Conservation (phyloP, 2,797 vertebrate species). For the Mionectes olivaceus region DNA sequence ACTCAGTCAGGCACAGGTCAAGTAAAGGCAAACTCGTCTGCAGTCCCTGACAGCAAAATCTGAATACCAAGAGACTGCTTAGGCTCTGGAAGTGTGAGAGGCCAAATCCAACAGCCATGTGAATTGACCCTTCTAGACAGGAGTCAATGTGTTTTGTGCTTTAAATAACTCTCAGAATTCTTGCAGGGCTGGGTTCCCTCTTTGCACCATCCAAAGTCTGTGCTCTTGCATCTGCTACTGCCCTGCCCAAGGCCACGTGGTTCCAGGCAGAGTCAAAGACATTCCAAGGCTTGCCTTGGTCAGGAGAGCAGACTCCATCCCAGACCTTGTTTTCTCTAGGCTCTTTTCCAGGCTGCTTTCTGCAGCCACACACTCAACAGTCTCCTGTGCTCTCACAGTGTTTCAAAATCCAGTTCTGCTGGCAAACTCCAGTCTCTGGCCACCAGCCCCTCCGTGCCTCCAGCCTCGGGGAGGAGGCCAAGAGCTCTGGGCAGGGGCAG, state of each 20-base stretch:
- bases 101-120: rapidly evolving
- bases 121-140: not conserved
- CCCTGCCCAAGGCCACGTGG: not conserved
- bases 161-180: not conserved
- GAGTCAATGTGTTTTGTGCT: not conserved
- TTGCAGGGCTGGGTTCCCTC: not conserved
- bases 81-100: not conserved
- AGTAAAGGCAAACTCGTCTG: not conserved
- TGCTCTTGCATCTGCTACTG: not conserved
- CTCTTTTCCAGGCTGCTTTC: not conserved
- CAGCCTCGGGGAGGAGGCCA: not conserved
- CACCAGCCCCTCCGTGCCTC: not conserved
- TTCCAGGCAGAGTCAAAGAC: not conserved
- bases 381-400: not conserved
- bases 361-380: not conserved
- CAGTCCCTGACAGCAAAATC: not conserved
- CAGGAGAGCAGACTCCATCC: not conserved
- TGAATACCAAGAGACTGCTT: not conserved
- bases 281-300: not conserved
- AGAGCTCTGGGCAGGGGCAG: not conserved
- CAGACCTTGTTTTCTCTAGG: not conserved
- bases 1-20: not conserved
- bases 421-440: not conserved
- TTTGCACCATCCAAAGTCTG: not conserved
- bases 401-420: not conserved